Percentiles rank a stretch among this genome's conserved stretches.
These are phyloP conservation scores for Hyposoter didymator DNA, from an alignment of 2,888 invertebrate genomes.

Conservation along the genomic window DNA sequence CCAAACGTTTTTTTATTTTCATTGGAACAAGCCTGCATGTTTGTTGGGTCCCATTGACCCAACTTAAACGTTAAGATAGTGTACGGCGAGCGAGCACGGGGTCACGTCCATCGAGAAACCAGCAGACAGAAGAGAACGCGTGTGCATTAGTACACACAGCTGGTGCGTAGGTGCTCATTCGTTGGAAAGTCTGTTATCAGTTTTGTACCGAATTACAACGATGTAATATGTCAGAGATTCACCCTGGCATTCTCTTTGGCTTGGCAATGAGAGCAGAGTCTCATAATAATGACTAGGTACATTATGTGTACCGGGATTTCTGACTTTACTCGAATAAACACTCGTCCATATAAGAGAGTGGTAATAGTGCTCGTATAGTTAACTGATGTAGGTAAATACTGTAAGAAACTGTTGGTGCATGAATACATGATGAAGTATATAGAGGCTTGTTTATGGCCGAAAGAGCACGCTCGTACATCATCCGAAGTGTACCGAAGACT, in stretches of 20 bases:
- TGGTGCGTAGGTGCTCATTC: conserved; percentile 34
- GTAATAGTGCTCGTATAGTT: conserved; percentile 51
- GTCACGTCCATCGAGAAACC: conserved; percentile 57
- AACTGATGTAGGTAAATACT: conserved; percentile 59
- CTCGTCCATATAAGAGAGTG: conserved; percentile 29
- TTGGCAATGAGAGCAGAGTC: conserved; percentile 33
- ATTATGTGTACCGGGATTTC: conserved; percentile 29
- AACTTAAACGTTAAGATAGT: background rate
- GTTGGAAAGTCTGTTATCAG: conserved; percentile 55
- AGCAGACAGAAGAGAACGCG: conserved; percentile 21
- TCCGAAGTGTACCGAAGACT: conserved; percentile 8
- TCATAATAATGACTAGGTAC: conserved; percentile 55
- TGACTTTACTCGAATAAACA: conserved; percentile 55
- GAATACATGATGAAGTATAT: conserved; percentile 18
- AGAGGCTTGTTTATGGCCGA: conserved; percentile 36
- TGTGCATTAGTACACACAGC: background rate
- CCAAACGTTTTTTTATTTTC: background rate
- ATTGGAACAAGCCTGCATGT: background rate
- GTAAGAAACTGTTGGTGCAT: conserved; percentile 61
- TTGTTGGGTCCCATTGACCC: conserved; percentile 16
- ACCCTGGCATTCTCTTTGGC: conserved; percentile 49
- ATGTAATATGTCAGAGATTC: conserved; percentile 40
- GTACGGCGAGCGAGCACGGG: conserved; percentile 31
- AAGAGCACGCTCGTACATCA: conserved; percentile 30
- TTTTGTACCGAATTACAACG: conserved; percentile 47